phyloP scores from a whole-genome alignment of 2,888 invertebrate species.

The Drosophila prostipennis region DNA sequence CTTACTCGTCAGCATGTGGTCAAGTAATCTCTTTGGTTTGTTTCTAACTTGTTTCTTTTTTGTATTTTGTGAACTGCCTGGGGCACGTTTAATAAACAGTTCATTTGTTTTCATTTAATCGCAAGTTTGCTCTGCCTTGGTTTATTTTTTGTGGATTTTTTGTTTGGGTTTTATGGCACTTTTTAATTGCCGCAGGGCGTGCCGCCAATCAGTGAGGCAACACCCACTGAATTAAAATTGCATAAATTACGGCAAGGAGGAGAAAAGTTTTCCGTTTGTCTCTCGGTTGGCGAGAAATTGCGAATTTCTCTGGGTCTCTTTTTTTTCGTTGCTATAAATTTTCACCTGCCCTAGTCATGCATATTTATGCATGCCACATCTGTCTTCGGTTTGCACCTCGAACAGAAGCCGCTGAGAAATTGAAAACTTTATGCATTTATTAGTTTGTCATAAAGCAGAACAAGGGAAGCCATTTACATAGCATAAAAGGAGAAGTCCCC shows the following conservation, averaged over 20 bases:
- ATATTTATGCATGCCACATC: slow-evolving; percentile 25
- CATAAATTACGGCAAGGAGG: slow-evolving; percentile 70
- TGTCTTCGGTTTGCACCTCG: slow-evolving; percentile 23
- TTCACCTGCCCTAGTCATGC: slow-evolving; percentile 35
- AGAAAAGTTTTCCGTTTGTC: slow-evolving; percentile 30
- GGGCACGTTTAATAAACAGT: slow-evolving; percentile 81
- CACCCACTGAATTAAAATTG: slow-evolving; percentile 79
- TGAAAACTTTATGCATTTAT: slow-evolving; percentile 82
- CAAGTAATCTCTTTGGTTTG: slow-evolving; percentile 35
- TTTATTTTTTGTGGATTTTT: slow-evolving; percentile 36
- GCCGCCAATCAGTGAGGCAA: slow-evolving; percentile 74
- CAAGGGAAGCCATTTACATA: slow-evolving; percentile 32
- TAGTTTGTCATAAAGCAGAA: slow-evolving; percentile 75
- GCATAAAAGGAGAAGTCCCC: slow-evolving; percentile 37
- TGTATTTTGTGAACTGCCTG: slow-evolving; percentile 17
- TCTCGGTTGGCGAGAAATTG: background rate
- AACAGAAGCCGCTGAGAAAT: slow-evolving; percentile 80
- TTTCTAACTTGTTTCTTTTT: background rate
- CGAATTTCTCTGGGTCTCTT: slow-evolving; percentile 12
- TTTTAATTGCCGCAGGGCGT: slow-evolving; percentile 75
- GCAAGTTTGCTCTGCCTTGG: slow-evolving; percentile 60
- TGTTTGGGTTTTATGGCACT: slow-evolving; percentile 42
- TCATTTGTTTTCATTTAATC: slow-evolving; percentile 78
- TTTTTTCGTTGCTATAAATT: slow-evolving; percentile 21
- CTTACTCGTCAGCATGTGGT: slow-evolving; percentile 47